Conservation (phyloP, 64 coral and sea anemone genomes). For the Catalaphyllia jardinei region DNA sequence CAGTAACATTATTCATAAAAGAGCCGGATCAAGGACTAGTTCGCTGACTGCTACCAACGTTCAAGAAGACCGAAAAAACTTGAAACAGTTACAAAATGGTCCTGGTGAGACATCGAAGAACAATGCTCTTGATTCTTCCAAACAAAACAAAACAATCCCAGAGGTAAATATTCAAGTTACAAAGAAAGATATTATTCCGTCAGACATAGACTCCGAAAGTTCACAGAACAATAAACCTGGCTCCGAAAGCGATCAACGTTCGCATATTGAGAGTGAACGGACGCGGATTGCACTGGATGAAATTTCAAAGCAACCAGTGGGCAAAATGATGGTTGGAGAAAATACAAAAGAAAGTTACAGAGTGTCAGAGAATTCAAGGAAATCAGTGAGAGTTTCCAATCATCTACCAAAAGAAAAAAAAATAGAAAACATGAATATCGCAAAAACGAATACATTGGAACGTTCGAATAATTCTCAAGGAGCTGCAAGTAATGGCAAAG, state of each 20-base stretch:
- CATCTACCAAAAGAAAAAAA: background rate
- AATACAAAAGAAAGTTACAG: no score
- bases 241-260: background rate
- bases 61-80: background rate
- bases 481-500: background rate
- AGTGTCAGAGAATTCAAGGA: no score
- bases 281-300: no score
- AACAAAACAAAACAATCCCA: background rate
- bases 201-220: background rate
- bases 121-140: background rate
- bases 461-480: background rate
- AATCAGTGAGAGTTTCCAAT: no score
- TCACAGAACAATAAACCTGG: background rate
- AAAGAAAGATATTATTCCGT: background rate
- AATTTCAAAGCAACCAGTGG: no score
- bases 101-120: no score
- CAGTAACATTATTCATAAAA: background rate
- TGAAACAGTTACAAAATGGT: background rate
- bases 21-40: background rate
- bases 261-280: no score
- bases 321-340: no score
- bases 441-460: background rate
- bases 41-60: background rate
- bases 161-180: background rate
- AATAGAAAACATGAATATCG: background rate